Percentiles rank a stretch among this genome's conserved stretches.
These are phyloP conservation scores for Entelurus aequoreus DNA, from an alignment of 2,113 vertebrate species.

Conservation along the genomic window DNA sequence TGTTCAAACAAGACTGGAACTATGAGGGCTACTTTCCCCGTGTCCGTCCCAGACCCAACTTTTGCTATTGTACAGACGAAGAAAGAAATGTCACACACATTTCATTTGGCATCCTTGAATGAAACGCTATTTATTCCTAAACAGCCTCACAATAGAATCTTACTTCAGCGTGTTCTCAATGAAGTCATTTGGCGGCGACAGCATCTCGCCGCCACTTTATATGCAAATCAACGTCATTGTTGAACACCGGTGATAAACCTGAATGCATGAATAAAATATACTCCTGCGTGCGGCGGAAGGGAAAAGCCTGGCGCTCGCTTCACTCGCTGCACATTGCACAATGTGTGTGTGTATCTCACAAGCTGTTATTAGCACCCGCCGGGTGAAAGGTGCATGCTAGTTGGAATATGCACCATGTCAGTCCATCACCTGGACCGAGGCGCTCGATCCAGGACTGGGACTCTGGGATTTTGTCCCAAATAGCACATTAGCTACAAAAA, in stretches of 20 bases:
- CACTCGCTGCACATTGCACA: constrained; percentile 24
- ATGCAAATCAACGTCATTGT: constrained; percentile 61
- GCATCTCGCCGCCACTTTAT: constrained; percentile 60
- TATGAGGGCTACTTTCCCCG: no score
- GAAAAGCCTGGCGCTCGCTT: constrained; percentile 23
- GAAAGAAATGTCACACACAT: neutral
- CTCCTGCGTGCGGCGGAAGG: constrained; percentile 9
- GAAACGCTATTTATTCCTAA: constrained; percentile 32
- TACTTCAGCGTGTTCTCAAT: constrained; percentile 46
- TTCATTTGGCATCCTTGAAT: constrained; percentile 19
- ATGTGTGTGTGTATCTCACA: constrained; percentile 23
- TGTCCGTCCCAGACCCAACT: no score
- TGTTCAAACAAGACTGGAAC: no score
- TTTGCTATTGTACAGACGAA: neutral
- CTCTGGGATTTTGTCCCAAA: constrained; percentile 1
- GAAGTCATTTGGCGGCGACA: constrained; percentile 33
- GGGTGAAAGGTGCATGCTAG: constrained; percentile 20
- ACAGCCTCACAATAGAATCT: constrained; percentile 27
- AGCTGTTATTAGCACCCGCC: constrained; percentile 35
- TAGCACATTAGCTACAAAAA: constrained; percentile 13
- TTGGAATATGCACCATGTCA: constrained; percentile 16
- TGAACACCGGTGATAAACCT: constrained; percentile 49
- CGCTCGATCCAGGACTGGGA: constrained; percentile 14
- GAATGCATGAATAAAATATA: constrained; percentile 61
- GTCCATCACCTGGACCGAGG: constrained; percentile 23